These are phyloP conservation scores for Epizoanthus scotinus DNA, from an alignment of 92 coral and sea anemone genomes.

Conservation along the genomic window DNA sequence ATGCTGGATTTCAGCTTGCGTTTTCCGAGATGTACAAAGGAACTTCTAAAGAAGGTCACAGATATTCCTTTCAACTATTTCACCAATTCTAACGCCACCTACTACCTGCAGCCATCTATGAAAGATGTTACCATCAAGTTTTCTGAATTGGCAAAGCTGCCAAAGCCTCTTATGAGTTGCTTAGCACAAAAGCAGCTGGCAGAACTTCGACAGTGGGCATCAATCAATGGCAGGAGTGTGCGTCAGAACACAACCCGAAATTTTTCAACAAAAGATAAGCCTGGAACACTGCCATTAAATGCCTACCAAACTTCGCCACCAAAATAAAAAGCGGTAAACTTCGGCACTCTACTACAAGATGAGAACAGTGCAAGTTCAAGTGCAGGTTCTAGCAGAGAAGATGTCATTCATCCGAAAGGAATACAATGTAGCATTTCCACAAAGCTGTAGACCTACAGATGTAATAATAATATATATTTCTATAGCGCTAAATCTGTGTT, in stretches of 20 bases:
- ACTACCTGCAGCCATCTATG: slow-evolving; percentile 49
- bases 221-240: slow-evolving; percentile 47
- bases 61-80: slow-evolving; percentile 45
- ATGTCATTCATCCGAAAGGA: slow-evolving; percentile 36
- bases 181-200: slow-evolving; percentile 52
- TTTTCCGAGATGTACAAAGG: slow-evolving; percentile 56
- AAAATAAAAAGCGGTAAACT: slow-evolving; percentile 24
- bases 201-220: slow-evolving; percentile 60
- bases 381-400: slow-evolving; percentile 25
- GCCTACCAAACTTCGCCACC: slow-evolving; percentile 20
- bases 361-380: background rate
- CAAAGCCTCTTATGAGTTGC: slow-evolving; percentile 49
- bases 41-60: slow-evolving; percentile 44
- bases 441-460: slow-evolving; percentile 43
- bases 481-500: too few relatives aligned
- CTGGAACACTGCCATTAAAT: slow-evolving; percentile 48
- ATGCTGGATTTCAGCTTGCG: slow-evolving; percentile 50
- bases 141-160: slow-evolving; percentile 46
- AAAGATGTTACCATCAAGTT: slow-evolving; percentile 44
- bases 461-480: too few relatives aligned
- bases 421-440: slow-evolving; percentile 44
- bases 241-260: slow-evolving; percentile 56
- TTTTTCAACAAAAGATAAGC: slow-evolving; percentile 50
- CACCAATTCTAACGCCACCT: slow-evolving; percentile 56
- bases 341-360: slow-evolving; percentile 25